Evolutionary conservation across 1,140 invertebrate genomes (phyloP), one percentile per base, ranked within the genome.

Genomic region (Drosophila kurseongensis): DNA sequence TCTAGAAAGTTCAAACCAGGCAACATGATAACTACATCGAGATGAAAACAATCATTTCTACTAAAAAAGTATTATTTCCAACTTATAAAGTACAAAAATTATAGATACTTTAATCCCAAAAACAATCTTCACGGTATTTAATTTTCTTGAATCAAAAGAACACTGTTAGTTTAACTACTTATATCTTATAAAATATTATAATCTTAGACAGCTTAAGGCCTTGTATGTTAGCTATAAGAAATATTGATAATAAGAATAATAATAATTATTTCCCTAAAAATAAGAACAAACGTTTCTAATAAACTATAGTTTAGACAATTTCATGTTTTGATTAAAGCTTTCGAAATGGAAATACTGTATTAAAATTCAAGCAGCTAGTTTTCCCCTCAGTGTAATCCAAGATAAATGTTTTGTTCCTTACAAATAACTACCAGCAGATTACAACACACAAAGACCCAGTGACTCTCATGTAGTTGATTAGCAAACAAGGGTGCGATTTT

Each of bases 391-490:
- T 45, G 44, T 23, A 45, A 23, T 40, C 1, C 18, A n/a, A 16
- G 2, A 35, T 3, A 4, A 8, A 2, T 35, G 8, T 27, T 27
- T 10, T 41, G 5, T 8, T 41, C 10, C 8, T 50, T 12, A 63
- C 58, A 66, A 63, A 63, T 14, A 23, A 48, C 63, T 42, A 35
- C 23, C 23, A 67, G 44, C 35, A 27, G 16, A 32, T 32, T 18
- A 35, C 14, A 36, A 23, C 48, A 35, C 4, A 60, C 60, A 23
- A 35, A 23, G 27, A 61, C 10, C 23, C 12, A 18, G 12, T 44
- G 42, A 18, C 35, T 50, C 13, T 48, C 5, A 12, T 67, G 8
- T 63, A 41, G 18, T 62, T 62, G 42, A 63, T 38, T 41, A 50
- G 36, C 58, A 36, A 42, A 50, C 44, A 63, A 29, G 59, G 13